phyloP scores from a whole-genome alignment of 2,888 invertebrate species.

The Netelia inedita region DNA sequence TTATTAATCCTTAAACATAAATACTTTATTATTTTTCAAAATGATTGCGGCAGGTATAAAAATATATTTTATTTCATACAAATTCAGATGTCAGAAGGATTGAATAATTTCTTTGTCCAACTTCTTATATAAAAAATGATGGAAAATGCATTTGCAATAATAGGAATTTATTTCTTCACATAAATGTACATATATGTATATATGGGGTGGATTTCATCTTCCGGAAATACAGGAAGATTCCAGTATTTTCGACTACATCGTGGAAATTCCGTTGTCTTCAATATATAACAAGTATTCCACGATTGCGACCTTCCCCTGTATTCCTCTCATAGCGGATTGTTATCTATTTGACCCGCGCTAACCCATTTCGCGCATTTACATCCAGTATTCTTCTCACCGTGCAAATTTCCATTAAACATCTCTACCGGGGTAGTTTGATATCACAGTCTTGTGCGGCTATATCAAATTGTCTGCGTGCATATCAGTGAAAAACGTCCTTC shows the following conservation, averaged over 20 bases:
- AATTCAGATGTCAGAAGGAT: no score
- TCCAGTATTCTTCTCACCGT: conserved; percentile 1
- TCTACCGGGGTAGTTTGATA: conserved; percentile 35
- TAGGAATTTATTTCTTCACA: no score
- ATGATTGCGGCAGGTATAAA: no score
- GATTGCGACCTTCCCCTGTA: conserved; percentile 35
- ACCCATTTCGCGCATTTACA: conserved; percentile 16
- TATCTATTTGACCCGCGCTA: conserved; percentile 1
- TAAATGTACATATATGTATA: background rate
- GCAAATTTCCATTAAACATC: conserved; percentile 51
- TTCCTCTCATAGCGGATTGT: background rate
- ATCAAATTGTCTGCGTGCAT: conserved; percentile 28
- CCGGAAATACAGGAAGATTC: background rate
- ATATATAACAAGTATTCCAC: background rate
- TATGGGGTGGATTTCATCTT: background rate
- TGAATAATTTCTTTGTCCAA: no score
- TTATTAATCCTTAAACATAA: no score
- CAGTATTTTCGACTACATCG: background rate
- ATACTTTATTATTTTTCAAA: no score
- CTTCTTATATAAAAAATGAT: no score
- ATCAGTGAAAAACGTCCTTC: conserved; percentile 22
- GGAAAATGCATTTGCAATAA: no score
- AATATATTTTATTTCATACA: no score
- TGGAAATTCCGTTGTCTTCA: conserved; percentile 24
- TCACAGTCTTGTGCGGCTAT: conserved; percentile 45